Evolutionary conservation across 1,140 invertebrate genomes (phyloP), one percentile per base, ranked within the genome.

Genomic region (Adelges cooleyi): DNA sequence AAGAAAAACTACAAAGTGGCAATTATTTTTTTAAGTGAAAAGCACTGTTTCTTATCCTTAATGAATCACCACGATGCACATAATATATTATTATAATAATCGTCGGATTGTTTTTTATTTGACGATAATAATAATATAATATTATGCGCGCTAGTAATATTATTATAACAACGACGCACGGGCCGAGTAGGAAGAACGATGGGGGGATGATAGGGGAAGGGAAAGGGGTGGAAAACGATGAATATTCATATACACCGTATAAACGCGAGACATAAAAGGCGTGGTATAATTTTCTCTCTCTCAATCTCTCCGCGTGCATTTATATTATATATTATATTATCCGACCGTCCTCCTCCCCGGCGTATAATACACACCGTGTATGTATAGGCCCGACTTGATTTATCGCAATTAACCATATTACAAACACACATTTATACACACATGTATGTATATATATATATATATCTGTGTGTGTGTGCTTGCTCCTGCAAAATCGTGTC

Each of bases 321-420:
- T n/a, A 33, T 33, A 36, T 18, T 13, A n/a, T n/a, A n/a, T n/a
- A n/a, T n/a, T n/a, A n/a, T n/a, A n/a, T n/a, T n/a, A n/a, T n/a
- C n/a, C n/a, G n/a, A n/a, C 20, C 25, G 11, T 23, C 29, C 9
- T 10, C 3, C 9, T 42, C 15, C 40, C 9, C 40, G 15, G 8
- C n/a, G 15, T 42, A 17, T 11, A 4, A 3, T 15, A 42, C 40
- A 42, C 25, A 29, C 49, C 23, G n/a, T 17, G 15, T 15, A 20
- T 18, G 8, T n/a, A 2, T n/a, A 15, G 50, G 17, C n/a, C 10
- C 5, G 51, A 53, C 33, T 54, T 54, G 52, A 54, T 54, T 54
- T 54, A 54, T 54, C 52, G 52, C 52, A 23, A 54, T 54, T 40
- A 54, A 40, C 52, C n/a, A 25, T 54, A 40, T 54, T 40, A 40